These are phyloP conservation scores for Scartelaos histophorus DNA, from an alignment of 2,113 vertebrate genomes.

Conservation along the genomic window DNA sequence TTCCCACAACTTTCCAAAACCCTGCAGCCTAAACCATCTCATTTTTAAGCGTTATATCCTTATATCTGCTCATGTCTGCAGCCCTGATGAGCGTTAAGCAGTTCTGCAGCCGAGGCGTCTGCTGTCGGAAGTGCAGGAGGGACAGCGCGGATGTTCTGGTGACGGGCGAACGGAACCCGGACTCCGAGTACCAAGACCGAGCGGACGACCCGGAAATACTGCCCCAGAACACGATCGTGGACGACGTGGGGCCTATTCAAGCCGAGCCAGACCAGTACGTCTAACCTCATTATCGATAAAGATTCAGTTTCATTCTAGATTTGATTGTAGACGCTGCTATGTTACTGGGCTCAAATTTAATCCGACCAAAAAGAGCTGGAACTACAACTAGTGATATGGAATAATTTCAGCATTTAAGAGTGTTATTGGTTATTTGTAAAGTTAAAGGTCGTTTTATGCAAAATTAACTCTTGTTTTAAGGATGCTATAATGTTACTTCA, in stretches of 20 bases:
- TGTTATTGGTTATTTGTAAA: no score
- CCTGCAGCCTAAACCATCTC: not conserved
- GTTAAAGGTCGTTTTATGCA: no score
- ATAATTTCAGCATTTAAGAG: no score
- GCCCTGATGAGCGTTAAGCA: not conserved
- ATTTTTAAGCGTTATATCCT: no score
- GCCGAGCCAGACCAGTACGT: not conserved
- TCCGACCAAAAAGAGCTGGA: no score
- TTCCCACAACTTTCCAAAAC: no score
- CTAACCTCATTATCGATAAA: not conserved
- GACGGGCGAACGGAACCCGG: not conserved
- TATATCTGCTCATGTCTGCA: conserved; percentile 5
- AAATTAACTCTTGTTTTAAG: no score
- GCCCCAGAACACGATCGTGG: conserved; percentile 11
- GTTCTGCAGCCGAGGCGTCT: conserved; percentile 15
- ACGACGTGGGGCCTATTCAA: not conserved
- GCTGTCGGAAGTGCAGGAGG: conserved; percentile 36
- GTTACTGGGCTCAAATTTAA: no score
- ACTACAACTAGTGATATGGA: no score
- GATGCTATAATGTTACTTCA: no score
- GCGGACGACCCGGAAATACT: not conserved
- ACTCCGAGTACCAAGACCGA: not conserved
- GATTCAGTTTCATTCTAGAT: no score
- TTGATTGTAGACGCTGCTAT: no score
- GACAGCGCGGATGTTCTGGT: not conserved